Conservation (phyloP, 2,113 vertebrate species). For the Morone chrysops region DNA sequence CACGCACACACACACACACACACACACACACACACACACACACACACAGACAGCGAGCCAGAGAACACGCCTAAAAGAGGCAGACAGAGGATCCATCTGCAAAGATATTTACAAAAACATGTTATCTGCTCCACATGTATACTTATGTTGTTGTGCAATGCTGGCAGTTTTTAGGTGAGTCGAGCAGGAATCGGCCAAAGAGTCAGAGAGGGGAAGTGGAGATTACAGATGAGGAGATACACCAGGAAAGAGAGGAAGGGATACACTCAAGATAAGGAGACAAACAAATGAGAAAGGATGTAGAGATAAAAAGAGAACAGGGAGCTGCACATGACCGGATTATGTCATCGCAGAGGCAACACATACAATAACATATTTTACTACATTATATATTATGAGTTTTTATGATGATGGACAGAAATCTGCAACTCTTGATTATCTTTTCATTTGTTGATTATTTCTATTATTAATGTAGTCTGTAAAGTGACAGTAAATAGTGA, state of each 20-base stretch:
- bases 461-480: background rate
- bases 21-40: conserved; percentile 29
- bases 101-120: conserved; percentile 7
- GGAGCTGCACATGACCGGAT: background rate
- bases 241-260: conserved; percentile 29
- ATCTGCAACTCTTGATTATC: background rate
- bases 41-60: background rate
- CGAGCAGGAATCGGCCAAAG: conserved; percentile 21
- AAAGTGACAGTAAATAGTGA: background rate
- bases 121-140: background rate
- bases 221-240: conserved; percentile 54
- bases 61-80: conserved; percentile 5
- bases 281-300: conserved; percentile 57
- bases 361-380: background rate
- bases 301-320: conserved; percentile 40
- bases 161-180: background rate
- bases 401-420: background rate
- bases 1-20: conserved; percentile 51
- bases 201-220: conserved; percentile 35
- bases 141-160: background rate
- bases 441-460: background rate
- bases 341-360: background rate
- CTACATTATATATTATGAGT: background rate
- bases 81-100: background rate
- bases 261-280: conserved; percentile 51